Evolutionary conservation across 2,797 vertebrate species (phyloP).

Genomic region (Sebastolobus alascanus): DNA sequence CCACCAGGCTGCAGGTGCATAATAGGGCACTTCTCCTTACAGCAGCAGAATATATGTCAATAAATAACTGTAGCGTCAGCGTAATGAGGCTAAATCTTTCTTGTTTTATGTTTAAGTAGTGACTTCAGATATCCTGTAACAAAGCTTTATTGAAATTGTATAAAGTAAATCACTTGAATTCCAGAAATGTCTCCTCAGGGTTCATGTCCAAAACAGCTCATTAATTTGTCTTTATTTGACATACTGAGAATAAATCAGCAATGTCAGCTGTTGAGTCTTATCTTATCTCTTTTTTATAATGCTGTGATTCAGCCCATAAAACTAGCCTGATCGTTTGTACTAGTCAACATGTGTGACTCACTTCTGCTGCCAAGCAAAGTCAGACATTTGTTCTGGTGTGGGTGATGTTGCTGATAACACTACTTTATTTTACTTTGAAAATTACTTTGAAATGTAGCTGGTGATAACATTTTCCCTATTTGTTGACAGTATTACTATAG

Average conservation of each 20-base stretch:
- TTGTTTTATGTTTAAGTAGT: background rate
- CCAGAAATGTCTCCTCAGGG: background rate
- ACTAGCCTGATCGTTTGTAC: conserved; percentile 10
- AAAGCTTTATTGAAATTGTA: background rate
- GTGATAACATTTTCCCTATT: conserved; percentile 26
- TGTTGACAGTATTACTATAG: conserved; percentile 93
- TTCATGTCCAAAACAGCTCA: background rate
- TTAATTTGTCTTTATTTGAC: conserved; percentile 1
- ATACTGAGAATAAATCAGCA: background rate
- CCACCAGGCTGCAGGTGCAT: conserved; percentile 35
- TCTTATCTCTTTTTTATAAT: conserved; percentile 26
- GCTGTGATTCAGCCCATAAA: conserved; percentile 44
- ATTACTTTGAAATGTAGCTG: background rate
- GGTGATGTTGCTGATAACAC: conserved; percentile 30
- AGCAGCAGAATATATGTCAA: background rate
- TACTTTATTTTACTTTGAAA: background rate
- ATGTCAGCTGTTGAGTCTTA: conserved; percentile 23
- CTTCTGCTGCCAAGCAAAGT: conserved; percentile 16
- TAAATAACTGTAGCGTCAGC: background rate
- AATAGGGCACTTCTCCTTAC: background rate
- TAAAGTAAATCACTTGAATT: conserved; percentile 1
- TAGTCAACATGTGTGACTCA: conserved; percentile 41
- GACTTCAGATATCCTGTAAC: background rate
- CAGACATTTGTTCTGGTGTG: conserved; percentile 42
- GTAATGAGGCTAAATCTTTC: background rate